phyloP scores from a whole-genome alignment of 2,797 vertebrate species.

The Helicolenus hilgendorfi region DNA sequence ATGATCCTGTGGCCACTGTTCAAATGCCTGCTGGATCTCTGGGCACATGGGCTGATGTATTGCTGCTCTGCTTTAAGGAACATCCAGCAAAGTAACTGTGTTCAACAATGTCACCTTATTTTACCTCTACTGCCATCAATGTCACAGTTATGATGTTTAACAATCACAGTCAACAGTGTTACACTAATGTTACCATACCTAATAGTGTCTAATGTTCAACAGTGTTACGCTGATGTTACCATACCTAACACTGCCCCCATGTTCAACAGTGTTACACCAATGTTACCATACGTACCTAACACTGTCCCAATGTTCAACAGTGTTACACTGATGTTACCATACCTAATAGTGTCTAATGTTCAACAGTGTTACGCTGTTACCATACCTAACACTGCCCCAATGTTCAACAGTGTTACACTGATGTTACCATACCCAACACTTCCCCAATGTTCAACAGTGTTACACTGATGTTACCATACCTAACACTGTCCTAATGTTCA shows the following conservation, averaged over 20 bases:
- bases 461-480: too few relatives aligned
- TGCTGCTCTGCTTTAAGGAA: constrained; percentile 3
- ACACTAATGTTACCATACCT: neutral
- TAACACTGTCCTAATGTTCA: accelerated
- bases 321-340: too few relatives aligned
- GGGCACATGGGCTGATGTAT: constrained; percentile 11
- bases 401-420: too few relatives aligned
- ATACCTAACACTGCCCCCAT: accelerated
- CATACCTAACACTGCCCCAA: too few relatives aligned
- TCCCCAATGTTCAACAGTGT: accelerated
- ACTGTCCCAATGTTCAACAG: too few relatives aligned
- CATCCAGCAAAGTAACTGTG: constrained; percentile 2
- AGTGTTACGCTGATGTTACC: too few relatives aligned
- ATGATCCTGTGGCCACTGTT: constrained; percentile 29
- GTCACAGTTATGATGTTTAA: constrained; percentile 1
- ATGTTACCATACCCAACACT: too few relatives aligned
- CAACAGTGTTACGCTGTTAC: too few relatives aligned
- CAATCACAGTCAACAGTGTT: neutral
- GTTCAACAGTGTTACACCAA: too few relatives aligned
- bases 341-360: too few relatives aligned
- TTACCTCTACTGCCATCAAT: neutral
- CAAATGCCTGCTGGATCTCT: constrained; percentile 22
- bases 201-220: too few relatives aligned
- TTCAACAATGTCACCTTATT: neutral
- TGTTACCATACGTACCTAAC: too few relatives aligned